Base-by-base conservation (phyloP, 2,888 invertebrate genomes). In the Biston betularia region DNA sequence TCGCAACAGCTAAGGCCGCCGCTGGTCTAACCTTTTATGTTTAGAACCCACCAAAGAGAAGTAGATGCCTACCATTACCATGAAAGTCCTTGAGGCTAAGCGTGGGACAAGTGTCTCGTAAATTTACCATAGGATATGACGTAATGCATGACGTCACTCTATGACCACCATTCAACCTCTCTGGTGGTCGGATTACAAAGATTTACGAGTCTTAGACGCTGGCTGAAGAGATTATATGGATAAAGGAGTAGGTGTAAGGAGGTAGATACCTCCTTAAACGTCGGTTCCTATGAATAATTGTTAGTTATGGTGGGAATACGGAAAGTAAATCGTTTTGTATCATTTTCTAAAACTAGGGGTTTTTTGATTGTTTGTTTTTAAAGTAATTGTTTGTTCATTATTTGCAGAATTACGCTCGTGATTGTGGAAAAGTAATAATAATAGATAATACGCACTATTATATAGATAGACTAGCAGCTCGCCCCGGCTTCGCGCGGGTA, bases 131-230 rank as follows among this genome's bases (percentile, higher is more conserved):
- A n/a, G 50, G 34, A 50, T 44, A 11, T 65, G 54, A 24, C 65
- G 65, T 50, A 55, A 64, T 10, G 3, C 11, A 34, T 65, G 65
- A 54, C 65, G 65, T 49, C 65, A 65, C 33, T 0, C 7, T 8
- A 42, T 14, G 52, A 6, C 65, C 65, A 59, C 65, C 59, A 49
- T 48, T 6, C 14, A 2, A 54, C 15, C 48, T 60, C 44, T 57
- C 11, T 44, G 65, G 65, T 44, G 65, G 65, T 8, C 54, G 59
- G 59, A 55, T 65, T 59, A 60, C 11, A 33, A n/a, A 50, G 55
- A 14, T 54, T 60, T 48, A 53, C 6, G 14, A 34, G 46, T 12
- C 24, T 54, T 33, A 42, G 2, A 42, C 11, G 24, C 42, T 12
- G 12, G 33, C n/a, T 38, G 33, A 33, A 54, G 24, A 24, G 54